phyloP scores from a whole-genome alignment of 2,888 invertebrate genomes.

The Ellobium chinense region DNA sequence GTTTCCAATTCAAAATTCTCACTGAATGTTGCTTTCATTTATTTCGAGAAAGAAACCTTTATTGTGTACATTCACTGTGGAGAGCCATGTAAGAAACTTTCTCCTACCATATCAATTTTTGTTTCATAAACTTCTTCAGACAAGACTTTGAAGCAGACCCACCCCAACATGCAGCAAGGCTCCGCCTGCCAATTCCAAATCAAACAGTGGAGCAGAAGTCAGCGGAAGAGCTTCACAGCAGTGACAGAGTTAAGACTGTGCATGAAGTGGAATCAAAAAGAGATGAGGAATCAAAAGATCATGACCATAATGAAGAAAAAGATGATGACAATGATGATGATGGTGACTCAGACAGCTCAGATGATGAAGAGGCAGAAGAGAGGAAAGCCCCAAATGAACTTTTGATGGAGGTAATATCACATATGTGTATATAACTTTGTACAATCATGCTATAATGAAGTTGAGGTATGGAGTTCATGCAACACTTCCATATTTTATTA shows the following conservation, averaged over 20 bases:
- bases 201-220: neutral
- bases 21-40: no score
- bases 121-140: no score
- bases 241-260: neutral
- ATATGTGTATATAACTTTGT: conserved; percentile 5
- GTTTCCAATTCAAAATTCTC: no score
- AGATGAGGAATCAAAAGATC: conserved; percentile 22
- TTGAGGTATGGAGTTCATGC: no score
- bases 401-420: conserved; percentile 65
- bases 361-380: conserved; percentile 54
- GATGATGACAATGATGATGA: conserved; percentile 56
- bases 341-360: conserved; percentile 55
- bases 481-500: no score
- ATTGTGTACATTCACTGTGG: no score
- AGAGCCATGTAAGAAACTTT: no score
- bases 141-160: neutral
- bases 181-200: neutral
- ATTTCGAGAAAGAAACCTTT: no score
- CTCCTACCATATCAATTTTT: no score
- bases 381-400: conserved; percentile 69
- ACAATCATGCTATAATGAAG: no score
- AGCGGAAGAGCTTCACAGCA: neutral
- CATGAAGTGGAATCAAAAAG: neutral
- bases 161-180: conserved; percentile 18
- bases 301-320: conserved; percentile 46